These are phyloP conservation scores for Hanleya hanleyi DNA, from an alignment of 2,888 invertebrate species.

Conservation along the genomic window DNA sequence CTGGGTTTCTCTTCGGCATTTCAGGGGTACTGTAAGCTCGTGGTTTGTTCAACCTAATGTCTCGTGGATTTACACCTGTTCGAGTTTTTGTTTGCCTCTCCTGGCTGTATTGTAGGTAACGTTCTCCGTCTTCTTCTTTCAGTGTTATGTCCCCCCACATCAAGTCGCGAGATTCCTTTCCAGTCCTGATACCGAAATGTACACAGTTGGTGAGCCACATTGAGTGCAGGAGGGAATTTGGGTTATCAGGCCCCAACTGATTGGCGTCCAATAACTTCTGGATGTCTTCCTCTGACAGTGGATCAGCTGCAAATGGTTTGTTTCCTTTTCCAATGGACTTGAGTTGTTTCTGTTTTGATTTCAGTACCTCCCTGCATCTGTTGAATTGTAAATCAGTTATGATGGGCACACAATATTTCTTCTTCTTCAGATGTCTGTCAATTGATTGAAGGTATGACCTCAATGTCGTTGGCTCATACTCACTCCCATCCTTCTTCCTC, in stretches of 20 bases:
- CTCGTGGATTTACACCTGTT: slow-evolving; percentile 4
- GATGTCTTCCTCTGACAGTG: not conserved
- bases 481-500: not conserved
- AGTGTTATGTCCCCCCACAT: slow-evolving; percentile 12
- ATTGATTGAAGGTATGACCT: not conserved
- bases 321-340: slow-evolving; percentile 11
- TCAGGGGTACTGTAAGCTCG: too few relatives aligned
- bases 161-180: slow-evolving; percentile 2
- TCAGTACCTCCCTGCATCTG: not conserved
- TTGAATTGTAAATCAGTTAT: not conserved
- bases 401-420: not conserved
- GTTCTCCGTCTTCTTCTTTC: not conserved
- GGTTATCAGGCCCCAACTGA: not conserved
- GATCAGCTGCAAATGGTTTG: slow-evolving; percentile 14
- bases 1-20: too few relatives aligned
- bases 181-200: slow-evolving; percentile 17
- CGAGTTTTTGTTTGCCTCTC: slow-evolving; percentile 21
- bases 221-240: not conserved
- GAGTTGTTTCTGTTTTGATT: not conserved
- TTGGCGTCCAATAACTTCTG: not conserved
- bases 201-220: slow-evolving; percentile 2
- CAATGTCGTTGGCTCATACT: not conserved
- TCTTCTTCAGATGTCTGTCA: not conserved
- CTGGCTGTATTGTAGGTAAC: not conserved
- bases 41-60: too few relatives aligned